phyloP scores from a whole-genome alignment of 2,113 vertebrate genomes.

The Smithornis capensis region DNA sequence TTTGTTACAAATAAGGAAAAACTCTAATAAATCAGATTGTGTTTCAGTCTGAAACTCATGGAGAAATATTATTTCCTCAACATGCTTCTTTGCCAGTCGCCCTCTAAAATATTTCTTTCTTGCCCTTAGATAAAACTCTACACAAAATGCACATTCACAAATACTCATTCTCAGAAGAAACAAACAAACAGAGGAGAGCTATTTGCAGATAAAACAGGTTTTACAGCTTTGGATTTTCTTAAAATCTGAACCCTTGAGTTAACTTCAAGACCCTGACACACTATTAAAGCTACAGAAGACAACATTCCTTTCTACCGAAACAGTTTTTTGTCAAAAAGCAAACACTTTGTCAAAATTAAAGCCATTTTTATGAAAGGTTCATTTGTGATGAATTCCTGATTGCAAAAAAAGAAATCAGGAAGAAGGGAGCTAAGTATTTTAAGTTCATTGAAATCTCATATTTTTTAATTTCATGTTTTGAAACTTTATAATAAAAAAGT shows the following conservation, averaged over 20 bases:
- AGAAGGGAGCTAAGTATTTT: background rate
- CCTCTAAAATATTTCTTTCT: background rate
- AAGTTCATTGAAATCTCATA: background rate
- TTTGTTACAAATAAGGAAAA: constrained; percentile 59
- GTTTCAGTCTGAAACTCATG: background rate
- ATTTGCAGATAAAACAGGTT: background rate
- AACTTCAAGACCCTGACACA: background rate
- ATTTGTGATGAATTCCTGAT: background rate
- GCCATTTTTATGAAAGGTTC: background rate
- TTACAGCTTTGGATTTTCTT: background rate
- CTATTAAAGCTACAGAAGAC: background rate
- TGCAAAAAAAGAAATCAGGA: background rate
- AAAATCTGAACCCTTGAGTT: background rate
- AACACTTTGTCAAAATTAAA: background rate
- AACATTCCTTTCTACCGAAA: background rate
- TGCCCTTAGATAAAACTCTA: background rate
- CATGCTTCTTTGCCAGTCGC: background rate
- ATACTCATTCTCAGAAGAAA: background rate
- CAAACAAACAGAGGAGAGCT: background rate
- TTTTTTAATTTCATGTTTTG: background rate
- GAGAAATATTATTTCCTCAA: background rate
- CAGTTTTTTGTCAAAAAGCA: background rate
- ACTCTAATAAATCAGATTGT: constrained; percentile 41
- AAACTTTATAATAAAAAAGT: background rate
- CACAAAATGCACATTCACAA: background rate